Conservation (phyloP, 2,888 invertebrate genomes). For the Cylindroiulus punctatus region DNA sequence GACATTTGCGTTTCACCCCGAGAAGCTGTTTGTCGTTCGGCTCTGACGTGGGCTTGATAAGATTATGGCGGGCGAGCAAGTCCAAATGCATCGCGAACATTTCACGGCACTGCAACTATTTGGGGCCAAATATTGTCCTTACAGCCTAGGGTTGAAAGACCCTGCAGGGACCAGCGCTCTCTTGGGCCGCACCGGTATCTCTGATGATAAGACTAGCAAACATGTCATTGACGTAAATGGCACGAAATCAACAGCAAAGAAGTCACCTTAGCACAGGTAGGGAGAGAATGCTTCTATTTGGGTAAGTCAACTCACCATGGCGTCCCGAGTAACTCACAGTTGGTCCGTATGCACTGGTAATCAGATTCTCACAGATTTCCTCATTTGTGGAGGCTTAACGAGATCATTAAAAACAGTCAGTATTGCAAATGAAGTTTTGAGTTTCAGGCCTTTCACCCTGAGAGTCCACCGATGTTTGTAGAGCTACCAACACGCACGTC, state of each 20-base stretch:
- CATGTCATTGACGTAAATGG: neutral
- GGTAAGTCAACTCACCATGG: neutral
- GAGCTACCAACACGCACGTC: neutral
- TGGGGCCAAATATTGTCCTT: neutral
- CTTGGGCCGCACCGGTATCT: neutral
- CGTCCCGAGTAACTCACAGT: neutral
- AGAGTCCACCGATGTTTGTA: neutral
- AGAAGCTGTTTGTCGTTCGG: neutral
- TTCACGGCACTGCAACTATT: neutral
- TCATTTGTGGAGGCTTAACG: neutral
- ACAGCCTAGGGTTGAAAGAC: neutral
- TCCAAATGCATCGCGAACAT: neutral
- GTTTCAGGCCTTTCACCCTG: conserved; percentile 10
- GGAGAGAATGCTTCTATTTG: neutral
- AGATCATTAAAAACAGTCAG: conserved; percentile 3
- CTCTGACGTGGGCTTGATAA: neutral
- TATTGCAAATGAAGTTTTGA: neutral
- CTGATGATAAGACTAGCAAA: neutral
- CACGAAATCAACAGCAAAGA: neutral
- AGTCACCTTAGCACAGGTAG: neutral
- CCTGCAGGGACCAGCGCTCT: neutral
- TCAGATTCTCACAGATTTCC: neutral
- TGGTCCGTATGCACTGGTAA: neutral
- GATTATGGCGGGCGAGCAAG: neutral
- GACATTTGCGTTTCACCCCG: neutral